Conservation (phyloP, 2,888 invertebrate genomes). For the Mesopsocus fuscifrons region DNA sequence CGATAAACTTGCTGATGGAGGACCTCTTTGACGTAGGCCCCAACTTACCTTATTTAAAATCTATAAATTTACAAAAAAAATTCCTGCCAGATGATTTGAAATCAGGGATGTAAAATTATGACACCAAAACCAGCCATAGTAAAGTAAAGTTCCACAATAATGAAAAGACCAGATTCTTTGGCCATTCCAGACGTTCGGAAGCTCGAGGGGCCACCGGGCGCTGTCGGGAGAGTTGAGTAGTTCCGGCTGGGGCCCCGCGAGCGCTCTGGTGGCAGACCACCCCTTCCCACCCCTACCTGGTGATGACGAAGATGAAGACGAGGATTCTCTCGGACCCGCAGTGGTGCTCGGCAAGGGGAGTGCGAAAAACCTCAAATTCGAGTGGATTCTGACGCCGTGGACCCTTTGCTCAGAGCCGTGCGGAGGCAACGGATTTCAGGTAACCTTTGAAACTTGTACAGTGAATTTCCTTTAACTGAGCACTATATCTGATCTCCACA, state of each 20-base stretch:
- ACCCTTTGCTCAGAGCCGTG: conserved; percentile 70
- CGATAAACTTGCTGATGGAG: no score
- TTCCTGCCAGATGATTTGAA: no score
- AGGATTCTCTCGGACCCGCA: conserved; percentile 20
- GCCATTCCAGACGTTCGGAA: conserved; percentile 59
- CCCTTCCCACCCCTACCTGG: conserved; percentile 19
- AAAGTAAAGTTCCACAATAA: conserved; percentile 20
- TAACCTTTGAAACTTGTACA: conserved; percentile 17
- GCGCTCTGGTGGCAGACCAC: conserved; percentile 13
- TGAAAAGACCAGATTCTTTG: conserved; percentile 54
- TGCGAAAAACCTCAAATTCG: conserved; percentile 37
- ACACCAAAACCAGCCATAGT: no score
- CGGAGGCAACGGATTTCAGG: conserved; percentile 49
- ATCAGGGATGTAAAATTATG: no score
- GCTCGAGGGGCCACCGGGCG: conserved; percentile 51
- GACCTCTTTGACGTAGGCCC: no score
- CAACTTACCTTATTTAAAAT: no score
- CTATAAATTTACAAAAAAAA: no score
- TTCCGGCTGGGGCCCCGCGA: conserved; percentile 10
- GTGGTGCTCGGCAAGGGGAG: conserved; percentile 23
- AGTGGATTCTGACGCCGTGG: conserved; percentile 73
- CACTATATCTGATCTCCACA: no score
- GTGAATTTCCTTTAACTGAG: no score
- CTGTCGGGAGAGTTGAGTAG: conserved; percentile 17
- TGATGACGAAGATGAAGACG: conserved; percentile 26